Conservation (phyloP, 2,888 invertebrate genomes). For the Brachyptera putata region DNA sequence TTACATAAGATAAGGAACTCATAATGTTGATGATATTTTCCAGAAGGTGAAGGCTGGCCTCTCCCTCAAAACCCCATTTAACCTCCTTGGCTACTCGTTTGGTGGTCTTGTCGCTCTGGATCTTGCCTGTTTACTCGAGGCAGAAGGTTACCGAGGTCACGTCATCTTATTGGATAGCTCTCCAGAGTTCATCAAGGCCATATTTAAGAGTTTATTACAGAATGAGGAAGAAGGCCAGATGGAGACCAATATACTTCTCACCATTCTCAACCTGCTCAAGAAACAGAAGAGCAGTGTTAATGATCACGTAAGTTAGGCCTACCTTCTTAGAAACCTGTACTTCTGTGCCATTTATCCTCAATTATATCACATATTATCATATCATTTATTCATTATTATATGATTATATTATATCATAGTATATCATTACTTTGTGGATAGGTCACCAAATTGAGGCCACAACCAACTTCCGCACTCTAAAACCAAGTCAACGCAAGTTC, state of each 20-base stretch:
- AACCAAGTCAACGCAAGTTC: background rate
- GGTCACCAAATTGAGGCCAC: no score
- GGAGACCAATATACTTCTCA: background rate
- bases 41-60: background rate
- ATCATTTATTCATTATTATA: no score
- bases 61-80: background rate
- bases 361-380: no score
- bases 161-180: background rate
- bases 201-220: background rate
- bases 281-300: background rate
- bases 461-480: background rate
- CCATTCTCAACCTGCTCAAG: background rate
- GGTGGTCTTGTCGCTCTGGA: background rate
- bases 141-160: background rate
- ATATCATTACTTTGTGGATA: no score
- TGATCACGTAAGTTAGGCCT: no score
- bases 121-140: background rate
- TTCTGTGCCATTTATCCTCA: no score
- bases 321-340: no score
- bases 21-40: no score
- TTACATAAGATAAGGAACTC: no score
- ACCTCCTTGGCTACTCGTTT: conserved; percentile 4
- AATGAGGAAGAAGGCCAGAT: background rate
- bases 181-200: background rate
- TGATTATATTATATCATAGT: no score